Evolutionary conservation across 2,888 invertebrate genomes (phyloP).

Genomic region (Colostygia pectinataria): DNA sequence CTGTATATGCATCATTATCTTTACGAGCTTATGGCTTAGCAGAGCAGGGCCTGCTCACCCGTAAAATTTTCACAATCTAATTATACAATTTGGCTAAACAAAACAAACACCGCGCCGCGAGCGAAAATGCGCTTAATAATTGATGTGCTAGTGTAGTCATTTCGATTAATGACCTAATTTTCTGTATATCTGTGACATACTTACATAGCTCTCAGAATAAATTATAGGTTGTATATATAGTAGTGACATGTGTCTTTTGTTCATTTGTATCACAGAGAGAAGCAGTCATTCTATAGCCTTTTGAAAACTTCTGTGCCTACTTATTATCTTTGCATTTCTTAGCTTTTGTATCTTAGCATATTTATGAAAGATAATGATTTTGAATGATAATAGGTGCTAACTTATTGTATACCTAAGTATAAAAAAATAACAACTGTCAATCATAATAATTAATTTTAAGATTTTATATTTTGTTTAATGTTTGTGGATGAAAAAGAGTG

Average conservation of each 20-base stretch:
- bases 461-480: too few relatives aligned
- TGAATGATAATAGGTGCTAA: too few relatives aligned
- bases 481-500: too few relatives aligned
- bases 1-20: too few relatives aligned
- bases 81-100: conserved; percentile 13
- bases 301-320: conserved; percentile 1
- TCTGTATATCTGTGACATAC: neutral
- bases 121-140: conserved; percentile 10
- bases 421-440: too few relatives aligned
- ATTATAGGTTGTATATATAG: neutral
- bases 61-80: conserved; percentile 12
- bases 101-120: conserved; percentile 12
- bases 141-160: conserved; percentile 15
- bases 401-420: too few relatives aligned
- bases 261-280: neutral
- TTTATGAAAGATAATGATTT: too few relatives aligned
- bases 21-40: neutral
- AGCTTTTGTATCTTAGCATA: too few relatives aligned
- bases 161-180: conserved; percentile 15
- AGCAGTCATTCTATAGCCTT: neutral
- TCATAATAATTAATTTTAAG: too few relatives aligned
- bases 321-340: conserved; percentile 5
- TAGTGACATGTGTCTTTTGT: conserved; percentile 4
- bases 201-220: neutral
- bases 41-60: neutral